Evolutionary conservation across 2,888 invertebrate species (phyloP).

Genomic region (Caenorhabditis sp.): DNA sequence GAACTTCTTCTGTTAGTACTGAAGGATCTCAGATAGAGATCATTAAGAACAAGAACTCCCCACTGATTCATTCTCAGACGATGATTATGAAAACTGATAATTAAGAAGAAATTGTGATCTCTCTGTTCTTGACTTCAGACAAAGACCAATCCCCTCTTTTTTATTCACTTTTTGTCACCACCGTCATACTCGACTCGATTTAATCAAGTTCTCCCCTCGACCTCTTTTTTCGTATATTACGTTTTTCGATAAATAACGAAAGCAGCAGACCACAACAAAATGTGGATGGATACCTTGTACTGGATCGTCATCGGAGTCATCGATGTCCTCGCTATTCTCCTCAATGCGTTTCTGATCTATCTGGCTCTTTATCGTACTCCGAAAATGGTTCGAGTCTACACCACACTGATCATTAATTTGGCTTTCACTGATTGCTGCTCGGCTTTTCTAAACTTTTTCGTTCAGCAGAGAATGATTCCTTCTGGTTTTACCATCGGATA

Average conservation of each 20-base stretch:
- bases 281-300: conserved; percentile 27
- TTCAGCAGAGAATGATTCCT: conserved; percentile 61
- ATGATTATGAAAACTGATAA: not conserved
- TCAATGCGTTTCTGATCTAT: conserved; percentile 53
- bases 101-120: conserved; percentile 3
- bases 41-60: not conserved
- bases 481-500: conserved; percentile 51
- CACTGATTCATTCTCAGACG: conserved; percentile 3
- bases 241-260: not conserved
- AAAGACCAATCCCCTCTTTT: not conserved
- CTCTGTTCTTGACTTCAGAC: not conserved
- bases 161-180: conserved; percentile 22
- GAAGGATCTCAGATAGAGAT: not conserved
- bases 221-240: conserved; percentile 11
- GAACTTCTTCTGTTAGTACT: too few relatives aligned
- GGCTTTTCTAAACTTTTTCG: conserved; percentile 47
- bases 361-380: conserved; percentile 57
- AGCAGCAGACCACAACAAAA: not conserved
- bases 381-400: conserved; percentile 40
- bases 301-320: conserved; percentile 43
- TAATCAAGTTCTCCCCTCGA: conserved; percentile 22
- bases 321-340: conserved; percentile 42
- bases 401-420: conserved; percentile 55
- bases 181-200: conserved; percentile 3
- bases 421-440: conserved; percentile 58